Base-by-base conservation (phyloP, 2,888 invertebrate genomes). In the Hermaeophaga mercurialis region DNA sequence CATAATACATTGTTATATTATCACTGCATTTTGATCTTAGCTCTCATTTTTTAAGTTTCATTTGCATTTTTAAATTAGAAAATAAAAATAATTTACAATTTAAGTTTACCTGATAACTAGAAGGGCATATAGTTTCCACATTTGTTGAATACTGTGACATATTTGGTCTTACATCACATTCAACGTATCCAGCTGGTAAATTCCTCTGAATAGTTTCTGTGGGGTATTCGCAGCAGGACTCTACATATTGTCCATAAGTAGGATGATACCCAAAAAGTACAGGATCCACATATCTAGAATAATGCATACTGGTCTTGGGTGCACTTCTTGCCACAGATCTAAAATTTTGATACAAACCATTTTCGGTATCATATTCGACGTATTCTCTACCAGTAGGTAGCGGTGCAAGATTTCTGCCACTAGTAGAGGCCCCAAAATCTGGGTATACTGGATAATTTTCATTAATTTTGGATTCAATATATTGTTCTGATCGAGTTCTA, bases 391-490 rank as follows among this genome's bases (percentile, higher is more conserved):
- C 6, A 9, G 22, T 7, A 9, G 24, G 8, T 15, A 14, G 12
- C 15, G 43, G 3, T 12, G 9, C 1, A 24, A 12, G 14, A 14
- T 43, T 14, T 5, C 24, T 41, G 24, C 9, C 24, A 6, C 2
- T 22, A 8, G 41, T n/a, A 14, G 24, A 7, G 15, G 9, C 5
- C 6, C 33, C 33, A 8, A 19, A 33, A 9, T 36, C 47, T 6
- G 47, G 24, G 28, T 47, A 47, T 2, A 47, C 15, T 7, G 47
- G 47, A n/a, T 47, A 47, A n/a, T 47, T 47, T 14, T 47, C 34
- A 11, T 24, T 2, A 15, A 49, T 28, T 28, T 49, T 49, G 8
- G 28, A 6, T 8, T 39, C 11, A 18, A 33, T 41, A 9, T 39
- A 38, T 31, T 50, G 22, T 19, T 50, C 31, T 8, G 34, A 28